Base-by-base conservation (phyloP, 1,140 invertebrate species). In the Caerostris darwini region DNA sequence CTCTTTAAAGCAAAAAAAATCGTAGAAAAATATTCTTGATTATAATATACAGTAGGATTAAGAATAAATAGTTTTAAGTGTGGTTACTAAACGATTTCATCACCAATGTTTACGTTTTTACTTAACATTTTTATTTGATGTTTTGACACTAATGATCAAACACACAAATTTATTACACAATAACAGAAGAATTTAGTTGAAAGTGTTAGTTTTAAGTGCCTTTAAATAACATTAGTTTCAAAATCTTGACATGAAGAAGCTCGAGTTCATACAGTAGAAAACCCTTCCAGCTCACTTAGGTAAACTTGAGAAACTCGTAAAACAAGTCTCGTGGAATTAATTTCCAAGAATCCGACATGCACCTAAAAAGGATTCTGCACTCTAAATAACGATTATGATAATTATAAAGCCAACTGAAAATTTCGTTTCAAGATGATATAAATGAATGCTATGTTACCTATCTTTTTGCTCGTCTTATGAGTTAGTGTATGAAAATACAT, bases 231-330 rank as follows among this genome's bases (percentile, higher is more conserved):
- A 61, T 61, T 7, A 17, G 59, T 82, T 82, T 34, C 82, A 57
- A 82, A 91, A 91, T 91, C 90, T 91, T 91, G 90, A 91, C 90
- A 91, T 64, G 82, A 82, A 82, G 57, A 91, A 34, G 71, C 90
- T 91, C 53, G 71, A 91, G 90, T 56, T 82, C 57, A 82, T 69
- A 64, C 5, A 82, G 90, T 67, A 34, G 88, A 90, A 59, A 57
- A 91, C 90, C 90, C 90, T 91, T 53, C 14, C 7, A 59, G 5
- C 10, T 82, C 71, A 82, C 71, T 77, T 91, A 56, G 59, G 64
- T 91, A 82, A 89, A 91, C 90, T 82, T 19, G 90, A 61, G 71
- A 58, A 91, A 91, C 90, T 91, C 53, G 90, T 82, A 91, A n/a
- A 91, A 91, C 90, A 14, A 91, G 90, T 91, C 90, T 82, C 56